phyloP scores from a whole-genome alignment of 2,888 invertebrate species.

The Poecilobothrus nobilitatus region DNA sequence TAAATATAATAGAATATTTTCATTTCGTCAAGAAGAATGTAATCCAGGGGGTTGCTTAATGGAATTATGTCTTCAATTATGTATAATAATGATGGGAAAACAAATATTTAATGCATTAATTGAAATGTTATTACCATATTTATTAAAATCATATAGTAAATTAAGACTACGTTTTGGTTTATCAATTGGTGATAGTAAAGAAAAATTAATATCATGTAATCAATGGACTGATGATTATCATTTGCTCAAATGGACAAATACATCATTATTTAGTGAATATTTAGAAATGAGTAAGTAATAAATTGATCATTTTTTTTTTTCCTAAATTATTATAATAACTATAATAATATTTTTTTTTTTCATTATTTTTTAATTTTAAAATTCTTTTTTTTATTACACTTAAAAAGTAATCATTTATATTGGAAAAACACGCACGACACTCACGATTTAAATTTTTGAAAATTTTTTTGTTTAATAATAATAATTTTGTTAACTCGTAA shows the following conservation, averaged over 20 bases:
- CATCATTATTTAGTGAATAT: conserved; percentile 71
- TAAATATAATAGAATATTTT: conserved; percentile 64
- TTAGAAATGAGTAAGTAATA: conserved; percentile 73
- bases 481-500: too few relatives aligned
- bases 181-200: conserved; percentile 36
- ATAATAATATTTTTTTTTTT: too few relatives aligned
- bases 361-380: too few relatives aligned
- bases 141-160: conserved; percentile 46
- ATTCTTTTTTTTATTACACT: too few relatives aligned
- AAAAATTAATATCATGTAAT: conserved; percentile 48
- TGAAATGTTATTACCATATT: conserved; percentile 64
- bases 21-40: conserved; percentile 67
- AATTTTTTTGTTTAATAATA: too few relatives aligned
- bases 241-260: conserved; percentile 53
- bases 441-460: too few relatives aligned
- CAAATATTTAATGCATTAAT: conserved; percentile 68
- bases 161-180: conserved; percentile 46
- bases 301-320: too few relatives aligned
- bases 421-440: too few relatives aligned
- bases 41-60: conserved; percentile 77
- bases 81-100: conserved; percentile 80
- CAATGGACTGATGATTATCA: conserved; percentile 70
- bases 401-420: too few relatives aligned
- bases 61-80: conserved; percentile 76
- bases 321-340: too few relatives aligned